Evolutionary conservation across 2,888 invertebrate species (phyloP), one percentile per base, ranked within the genome.

Genomic region (Eristalis arbustorum): DNA sequence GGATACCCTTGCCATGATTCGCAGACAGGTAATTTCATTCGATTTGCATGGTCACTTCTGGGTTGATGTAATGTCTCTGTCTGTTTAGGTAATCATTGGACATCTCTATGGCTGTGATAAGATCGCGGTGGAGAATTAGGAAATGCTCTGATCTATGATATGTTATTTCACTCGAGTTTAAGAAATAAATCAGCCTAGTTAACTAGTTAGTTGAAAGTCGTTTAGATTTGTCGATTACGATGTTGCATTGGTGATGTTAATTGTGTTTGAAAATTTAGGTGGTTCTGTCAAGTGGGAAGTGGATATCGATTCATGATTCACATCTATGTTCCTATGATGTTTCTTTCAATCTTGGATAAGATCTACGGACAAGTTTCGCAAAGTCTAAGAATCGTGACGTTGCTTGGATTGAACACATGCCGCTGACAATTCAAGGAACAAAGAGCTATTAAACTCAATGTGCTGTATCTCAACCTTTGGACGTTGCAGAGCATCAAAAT

Each of bases 401-500:
- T 31, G 5, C 5, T 31, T 31, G 5, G 2, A 31, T 31, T 3
- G 3, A 31, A 31, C 31, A 31, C 5, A 6, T 31, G 1, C 6
- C 5, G 31, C 3, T 31, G 31, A 3, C 31, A 31, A 31, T 31
- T 31, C 31, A 31, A 4, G 31, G 31, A 31, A 31, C 31, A 31
- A 31, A 31, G 3, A 3, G 5, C 31, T 31, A 3, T 31, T 31
- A 31, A 31, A 6, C 31, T 31, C 31, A 1, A 5, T 5, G 31
- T 31, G 31, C 5, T 4, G 31, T 4, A 31, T 31, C 5, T 31
- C 5, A 31, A 31, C 5, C 5, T 31, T 3, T 31, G 31, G 31
- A 31, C 31, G 31, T 31, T 31, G 3, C 5, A 6, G 0, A 96
- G 95, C 10, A 93, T 5, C 5, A 3, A 3, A 31, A 3, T 98